These are phyloP conservation scores for Sitobion miscanthi DNA, from an alignment of 1,140 invertebrate species.

Conservation along the genomic window DNA sequence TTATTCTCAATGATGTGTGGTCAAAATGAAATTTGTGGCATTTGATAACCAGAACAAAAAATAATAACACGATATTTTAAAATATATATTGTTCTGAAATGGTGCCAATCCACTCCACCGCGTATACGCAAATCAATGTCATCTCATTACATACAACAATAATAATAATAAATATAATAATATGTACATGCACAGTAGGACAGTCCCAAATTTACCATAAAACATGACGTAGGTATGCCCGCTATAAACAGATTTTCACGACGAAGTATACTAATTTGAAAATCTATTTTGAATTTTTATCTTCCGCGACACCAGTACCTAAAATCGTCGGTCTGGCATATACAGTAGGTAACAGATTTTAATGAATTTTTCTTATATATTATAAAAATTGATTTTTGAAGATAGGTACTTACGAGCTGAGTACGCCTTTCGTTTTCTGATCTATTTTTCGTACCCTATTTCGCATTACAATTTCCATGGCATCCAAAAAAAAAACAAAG, in stretches of 20 bases:
- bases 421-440: neutral
- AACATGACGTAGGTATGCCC: too few species aligned
- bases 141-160: too few species aligned
- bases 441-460: too few species aligned
- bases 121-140: neutral
- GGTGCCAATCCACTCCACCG: neutral
- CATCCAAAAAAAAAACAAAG: neutral
- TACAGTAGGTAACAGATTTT: neutral
- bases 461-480: neutral
- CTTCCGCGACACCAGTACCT: too few species aligned
- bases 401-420: neutral
- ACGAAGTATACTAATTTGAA: neutral
- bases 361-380: neutral
- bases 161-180: too few species aligned
- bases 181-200: too few species aligned
- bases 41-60: neutral
- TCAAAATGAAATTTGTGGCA: neutral
- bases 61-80: neutral
- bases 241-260: neutral
- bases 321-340: too few species aligned
- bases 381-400: too few species aligned
- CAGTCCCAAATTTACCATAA: too few species aligned
- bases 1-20: neutral
- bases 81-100: neutral
- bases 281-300: neutral